A percentile compares a stretch with the other conserved stretches of the same genome.
phyloP scores from a whole-genome alignment of 1,140 invertebrate species.

The Archivesica marissinica region DNA sequence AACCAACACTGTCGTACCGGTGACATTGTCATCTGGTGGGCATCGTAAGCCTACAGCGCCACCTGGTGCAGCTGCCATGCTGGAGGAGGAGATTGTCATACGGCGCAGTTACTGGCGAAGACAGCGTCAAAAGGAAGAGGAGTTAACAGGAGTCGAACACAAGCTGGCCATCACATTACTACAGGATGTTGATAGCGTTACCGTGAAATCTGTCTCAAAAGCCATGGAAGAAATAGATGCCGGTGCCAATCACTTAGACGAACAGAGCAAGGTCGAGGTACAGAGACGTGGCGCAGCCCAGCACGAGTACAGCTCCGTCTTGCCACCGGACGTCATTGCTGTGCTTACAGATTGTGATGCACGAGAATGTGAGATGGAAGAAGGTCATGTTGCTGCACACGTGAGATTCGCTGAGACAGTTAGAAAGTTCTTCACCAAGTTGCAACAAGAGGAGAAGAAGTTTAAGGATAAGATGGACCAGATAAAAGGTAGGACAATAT shows the following conservation, averaged over 20 bases:
- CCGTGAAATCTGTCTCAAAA: conserved; percentile 67
- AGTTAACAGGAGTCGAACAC: conserved; percentile 77
- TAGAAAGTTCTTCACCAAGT: conserved; percentile 77
- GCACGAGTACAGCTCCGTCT: conserved; percentile 74
- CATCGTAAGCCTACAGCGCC: conserved; percentile 79
- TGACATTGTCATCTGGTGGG: conserved; percentile 78
- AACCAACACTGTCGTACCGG: conserved; percentile 77
- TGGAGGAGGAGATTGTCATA: conserved; percentile 81
- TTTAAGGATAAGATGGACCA: conserved; percentile 78
- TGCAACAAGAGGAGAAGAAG: conserved; percentile 79
- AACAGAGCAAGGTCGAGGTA: conserved; percentile 76
- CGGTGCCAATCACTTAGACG: conserved; percentile 71
- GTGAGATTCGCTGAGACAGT: conserved; percentile 77
- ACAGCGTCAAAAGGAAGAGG: conserved; percentile 76
- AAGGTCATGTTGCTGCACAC: conserved; percentile 72
- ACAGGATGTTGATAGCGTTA: conserved; percentile 71
- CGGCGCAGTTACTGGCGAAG: conserved; percentile 79
- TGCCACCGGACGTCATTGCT: conserved; percentile 79
- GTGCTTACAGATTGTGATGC: conserved; percentile 79
- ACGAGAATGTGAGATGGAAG: conserved; percentile 74
- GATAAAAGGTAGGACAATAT: conserved; percentile 72
- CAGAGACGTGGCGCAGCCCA: conserved; percentile 78
- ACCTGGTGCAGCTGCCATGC: conserved; percentile 79
- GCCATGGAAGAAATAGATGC: conserved; percentile 73
- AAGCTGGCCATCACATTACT: conserved; percentile 72